These are phyloP conservation scores for Microctonus brassicae DNA, from an alignment of 2,888 invertebrate genomes.

Conservation along the genomic window DNA sequence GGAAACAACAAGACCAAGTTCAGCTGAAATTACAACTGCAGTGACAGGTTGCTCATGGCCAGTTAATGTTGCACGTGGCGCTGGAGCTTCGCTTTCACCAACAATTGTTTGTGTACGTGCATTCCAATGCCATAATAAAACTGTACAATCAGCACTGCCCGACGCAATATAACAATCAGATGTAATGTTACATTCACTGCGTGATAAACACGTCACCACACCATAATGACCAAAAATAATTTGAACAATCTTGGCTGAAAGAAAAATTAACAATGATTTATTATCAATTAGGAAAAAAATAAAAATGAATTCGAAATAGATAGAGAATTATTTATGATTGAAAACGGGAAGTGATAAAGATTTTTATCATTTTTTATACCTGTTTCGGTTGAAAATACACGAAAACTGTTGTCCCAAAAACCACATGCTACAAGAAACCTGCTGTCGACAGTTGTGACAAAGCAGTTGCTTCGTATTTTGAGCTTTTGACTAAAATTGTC, in stretches of 20 bases:
- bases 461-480: constrained; percentile 93
- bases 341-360: background rate
- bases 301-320: background rate
- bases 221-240: constrained; percentile 99
- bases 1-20: constrained; percentile 96
- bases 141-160: constrained; percentile 98
- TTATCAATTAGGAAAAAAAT: background rate
- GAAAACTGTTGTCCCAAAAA: constrained; percentile 99
- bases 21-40: constrained; percentile 96
- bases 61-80: constrained; percentile 95
- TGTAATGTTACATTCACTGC: constrained; percentile 99
- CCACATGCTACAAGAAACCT: constrained; percentile 97
- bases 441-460: constrained; percentile 98
- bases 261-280: background rate
- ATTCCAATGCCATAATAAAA: constrained; percentile 99
- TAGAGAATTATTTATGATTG: background rate
- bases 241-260: constrained; percentile 93
- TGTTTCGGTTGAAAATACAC: constrained; percentile 96
- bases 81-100: constrained; percentile 95
- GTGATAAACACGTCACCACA: constrained; percentile 96
- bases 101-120: constrained; percentile 97
- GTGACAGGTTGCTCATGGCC: constrained; percentile 98
- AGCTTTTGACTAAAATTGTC: constrained; percentile 99
- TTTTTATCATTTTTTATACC: constrained; percentile 72
- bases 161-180: constrained; percentile 99